Conservation (phyloP, 2,797 vertebrate genomes). For the Halcyon chelicuti region DNA sequence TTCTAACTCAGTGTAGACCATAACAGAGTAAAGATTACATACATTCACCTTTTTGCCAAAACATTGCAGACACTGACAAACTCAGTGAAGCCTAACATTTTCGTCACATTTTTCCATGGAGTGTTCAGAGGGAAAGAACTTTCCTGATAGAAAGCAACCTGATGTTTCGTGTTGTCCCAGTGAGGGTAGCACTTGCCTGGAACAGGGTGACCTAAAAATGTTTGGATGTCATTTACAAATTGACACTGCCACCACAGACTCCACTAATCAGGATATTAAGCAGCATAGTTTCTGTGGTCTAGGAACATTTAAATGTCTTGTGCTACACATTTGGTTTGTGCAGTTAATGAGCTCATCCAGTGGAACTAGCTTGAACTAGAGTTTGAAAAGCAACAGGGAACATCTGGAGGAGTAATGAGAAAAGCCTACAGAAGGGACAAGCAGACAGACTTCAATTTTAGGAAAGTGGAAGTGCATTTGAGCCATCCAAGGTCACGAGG, state of each 20-base stretch:
- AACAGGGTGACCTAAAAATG: background rate
- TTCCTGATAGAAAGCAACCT: background rate
- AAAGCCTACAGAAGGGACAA: background rate
- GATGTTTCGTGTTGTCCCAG: background rate
- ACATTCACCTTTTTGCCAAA: slow-evolving; percentile 4
- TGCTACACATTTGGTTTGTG: background rate
- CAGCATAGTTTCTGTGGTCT: background rate
- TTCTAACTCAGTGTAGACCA: slow-evolving; percentile 22
- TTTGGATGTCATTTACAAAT: background rate
- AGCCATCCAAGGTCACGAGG: background rate
- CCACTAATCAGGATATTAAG: background rate
- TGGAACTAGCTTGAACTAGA: background rate
- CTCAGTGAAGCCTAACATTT: background rate
- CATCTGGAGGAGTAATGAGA: background rate
- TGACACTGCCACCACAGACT: background rate
- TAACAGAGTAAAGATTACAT: slow-evolving; percentile 20
- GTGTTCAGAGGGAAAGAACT: background rate
- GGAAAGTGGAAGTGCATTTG: background rate
- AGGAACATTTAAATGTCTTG: background rate
- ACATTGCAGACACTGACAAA: slow-evolving; percentile 30
- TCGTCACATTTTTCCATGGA: slow-evolving; percentile 12
- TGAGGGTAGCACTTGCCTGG: background rate
- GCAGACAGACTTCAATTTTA: background rate
- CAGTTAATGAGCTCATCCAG: background rate
- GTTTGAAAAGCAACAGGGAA: background rate